phyloP scores from a whole-genome alignment of 2,888 invertebrate genomes.

The Andricus curvator region DNA sequence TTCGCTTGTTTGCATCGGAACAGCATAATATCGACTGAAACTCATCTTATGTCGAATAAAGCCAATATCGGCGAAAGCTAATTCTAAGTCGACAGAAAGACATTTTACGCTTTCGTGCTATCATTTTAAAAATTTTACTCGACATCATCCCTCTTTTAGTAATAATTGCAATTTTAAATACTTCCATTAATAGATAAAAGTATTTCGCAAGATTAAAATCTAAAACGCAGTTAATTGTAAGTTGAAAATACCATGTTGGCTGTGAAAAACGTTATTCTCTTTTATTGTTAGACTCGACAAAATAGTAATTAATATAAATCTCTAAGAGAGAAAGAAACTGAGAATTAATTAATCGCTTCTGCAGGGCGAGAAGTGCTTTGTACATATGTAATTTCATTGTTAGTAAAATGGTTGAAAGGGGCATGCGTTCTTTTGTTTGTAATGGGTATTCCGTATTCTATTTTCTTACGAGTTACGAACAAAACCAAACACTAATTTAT shows the following conservation, averaged over 20 bases:
- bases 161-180: conserved; percentile 41
- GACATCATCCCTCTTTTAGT: conserved; percentile 6
- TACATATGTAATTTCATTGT: conserved; percentile 27
- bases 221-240: conserved; percentile 57
- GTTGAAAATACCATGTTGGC: conserved; percentile 66
- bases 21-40: conserved; percentile 58
- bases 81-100: conserved; percentile 31
- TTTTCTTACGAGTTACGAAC: conserved; percentile 32
- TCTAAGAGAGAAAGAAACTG: conserved; percentile 17
- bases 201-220: conserved; percentile 52
- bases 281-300: conserved; percentile 35
- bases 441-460: conserved; percentile 32
- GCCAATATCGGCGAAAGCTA: conserved; percentile 42
- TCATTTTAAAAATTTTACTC: conserved; percentile 11
- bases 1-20: conserved; percentile 75
- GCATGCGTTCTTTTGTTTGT: conserved; percentile 32
- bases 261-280: conserved; percentile 60
- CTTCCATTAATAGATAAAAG: conserved; percentile 44
- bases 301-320: conserved; percentile 50
- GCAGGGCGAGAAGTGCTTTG: conserved; percentile 20
- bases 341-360: conserved; percentile 23
- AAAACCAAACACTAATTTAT: conserved; percentile 35
- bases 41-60: conserved; percentile 23
- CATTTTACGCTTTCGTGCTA: conserved; percentile 11
- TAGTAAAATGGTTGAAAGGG: conserved; percentile 21